These are phyloP conservation scores for Macroglossus sobrinus DNA, from an alignment of 2,113 vertebrate species.

Conservation along the genomic window DNA sequence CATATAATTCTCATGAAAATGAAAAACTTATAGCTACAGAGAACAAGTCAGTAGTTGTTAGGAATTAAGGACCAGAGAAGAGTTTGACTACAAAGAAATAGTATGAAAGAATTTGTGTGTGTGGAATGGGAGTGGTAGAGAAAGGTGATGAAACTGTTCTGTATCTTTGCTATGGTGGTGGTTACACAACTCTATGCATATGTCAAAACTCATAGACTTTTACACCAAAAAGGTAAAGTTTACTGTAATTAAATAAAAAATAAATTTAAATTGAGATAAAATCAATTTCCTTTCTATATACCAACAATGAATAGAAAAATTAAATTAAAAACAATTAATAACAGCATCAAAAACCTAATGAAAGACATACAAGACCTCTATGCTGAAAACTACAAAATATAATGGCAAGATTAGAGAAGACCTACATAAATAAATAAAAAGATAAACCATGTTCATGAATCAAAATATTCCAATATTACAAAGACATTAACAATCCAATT, in stretches of 20 bases:
- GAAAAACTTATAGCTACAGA: not conserved
- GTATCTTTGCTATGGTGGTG: not conserved
- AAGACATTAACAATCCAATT: not conserved
- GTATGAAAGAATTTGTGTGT: not conserved
- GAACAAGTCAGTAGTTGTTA: not conserved
- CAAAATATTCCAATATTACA: not conserved
- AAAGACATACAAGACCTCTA: not conserved
- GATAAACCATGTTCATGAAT: not conserved
- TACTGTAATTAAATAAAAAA: not conserved
- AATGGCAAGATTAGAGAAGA: not conserved
- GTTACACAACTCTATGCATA: not conserved
- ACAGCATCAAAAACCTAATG: not conserved
- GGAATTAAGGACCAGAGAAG: not conserved
- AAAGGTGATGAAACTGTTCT: not conserved
- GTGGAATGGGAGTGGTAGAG: too few species aligned
- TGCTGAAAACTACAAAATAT: not conserved
- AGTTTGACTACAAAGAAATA: not conserved
- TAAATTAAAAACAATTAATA: not conserved
- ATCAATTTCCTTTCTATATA: not conserved
- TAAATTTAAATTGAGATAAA: not conserved
- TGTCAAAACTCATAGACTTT: not conserved
- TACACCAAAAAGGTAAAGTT: not conserved
- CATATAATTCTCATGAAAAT: not conserved
- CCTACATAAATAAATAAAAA: not conserved
- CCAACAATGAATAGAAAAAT: not conserved